Evolutionary conservation across 2,113 vertebrate genomes (phyloP), one percentile per base, ranked within the genome.

Genomic region (Camelus dromedarius): DNA sequence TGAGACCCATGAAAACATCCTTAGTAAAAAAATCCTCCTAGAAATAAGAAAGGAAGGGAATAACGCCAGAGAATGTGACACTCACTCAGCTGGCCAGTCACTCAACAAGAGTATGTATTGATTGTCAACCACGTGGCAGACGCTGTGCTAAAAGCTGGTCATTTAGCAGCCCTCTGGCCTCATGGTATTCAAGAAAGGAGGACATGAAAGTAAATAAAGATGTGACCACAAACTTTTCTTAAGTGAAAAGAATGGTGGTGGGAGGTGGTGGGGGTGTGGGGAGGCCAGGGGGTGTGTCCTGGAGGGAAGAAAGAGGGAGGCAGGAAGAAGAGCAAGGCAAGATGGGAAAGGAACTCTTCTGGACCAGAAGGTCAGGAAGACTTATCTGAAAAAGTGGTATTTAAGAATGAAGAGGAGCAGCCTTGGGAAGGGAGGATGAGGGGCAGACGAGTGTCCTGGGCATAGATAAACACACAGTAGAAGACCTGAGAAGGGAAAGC

Each of bases 31-130:
- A 89, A 48, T 28, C 56, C 16, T 76, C 79, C 77, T 62, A 82
- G 54, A 82, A 91, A 87, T 92, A 84, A 91, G 70, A 91, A 82
- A 85, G 22, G 42, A 89, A 85, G 28, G 62, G 48, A 89, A 66
- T 11, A 73, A 6, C n/a, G 76, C 69, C 67, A n/a, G 89, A 86
- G 62, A 80, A 77, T 10, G 28, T 24, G 42, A 14, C 15, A 32
- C 35, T 89, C 70, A 38, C 24, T 72, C 35, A 83, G 14, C 70
- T 52, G 11, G 30, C 66, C 69, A 48, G 66, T 83, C 91, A 80
- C 70, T 75, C 81, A 95, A n/a, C 48, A 38, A 16, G 86, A 64
- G 26, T 56, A 56, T 77, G 76, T 85, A 67, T 30, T 91, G 30
- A 56, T 66, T 15, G 73, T 62, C 89, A 69, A 26, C 66, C 46